phyloP scores from a whole-genome alignment of 2,797 vertebrate genomes.

The Parambassis ranga region DNA sequence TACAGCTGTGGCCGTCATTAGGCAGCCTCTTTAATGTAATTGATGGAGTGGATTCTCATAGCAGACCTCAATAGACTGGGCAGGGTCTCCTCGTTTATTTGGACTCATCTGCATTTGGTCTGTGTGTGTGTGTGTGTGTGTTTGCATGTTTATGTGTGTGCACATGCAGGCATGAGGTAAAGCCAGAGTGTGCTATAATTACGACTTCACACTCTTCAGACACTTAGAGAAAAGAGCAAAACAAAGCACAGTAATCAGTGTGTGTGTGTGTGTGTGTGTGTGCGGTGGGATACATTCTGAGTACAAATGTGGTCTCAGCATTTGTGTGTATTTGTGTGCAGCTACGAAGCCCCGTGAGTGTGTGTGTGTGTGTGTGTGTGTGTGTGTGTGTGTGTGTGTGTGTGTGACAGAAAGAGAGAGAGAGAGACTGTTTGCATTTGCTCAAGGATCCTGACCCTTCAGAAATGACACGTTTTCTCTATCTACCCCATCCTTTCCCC shows the following conservation, averaged over 20 bases:
- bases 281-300: constrained; percentile 48
- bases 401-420: constrained; percentile 13
- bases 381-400: constrained; percentile 16
- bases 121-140: constrained; percentile 54
- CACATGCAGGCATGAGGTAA: constrained; percentile 57
- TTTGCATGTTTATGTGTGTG: constrained; percentile 44
- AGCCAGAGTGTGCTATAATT: constrained; percentile 92
- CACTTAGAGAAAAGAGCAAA: constrained; percentile 83
- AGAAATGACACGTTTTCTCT: constrained; percentile 82
- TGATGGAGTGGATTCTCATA: constrained; percentile 99
- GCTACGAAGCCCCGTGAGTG: constrained; percentile 27
- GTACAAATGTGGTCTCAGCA: constrained; percentile 44
- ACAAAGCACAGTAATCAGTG: constrained; percentile 90
- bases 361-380: constrained; percentile 3
- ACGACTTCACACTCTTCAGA: constrained; percentile 97
- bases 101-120: constrained; percentile 80
- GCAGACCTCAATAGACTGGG: constrained; percentile 97
- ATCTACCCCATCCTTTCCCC: constrained; percentile 88
- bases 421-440: constrained; percentile 75
- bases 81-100: constrained; percentile 96
- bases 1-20: constrained; percentile 98
- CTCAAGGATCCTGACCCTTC: constrained; percentile 82
- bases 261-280: constrained; percentile 87
- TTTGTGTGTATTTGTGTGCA: constrained; percentile 29
- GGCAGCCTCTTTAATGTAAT: constrained; percentile 99